Percentiles rank a stretch among this genome's conserved stretches.
phyloP scores from a whole-genome alignment of 1,140 invertebrate genomes.

The Zaprionus kolodkinae region DNA sequence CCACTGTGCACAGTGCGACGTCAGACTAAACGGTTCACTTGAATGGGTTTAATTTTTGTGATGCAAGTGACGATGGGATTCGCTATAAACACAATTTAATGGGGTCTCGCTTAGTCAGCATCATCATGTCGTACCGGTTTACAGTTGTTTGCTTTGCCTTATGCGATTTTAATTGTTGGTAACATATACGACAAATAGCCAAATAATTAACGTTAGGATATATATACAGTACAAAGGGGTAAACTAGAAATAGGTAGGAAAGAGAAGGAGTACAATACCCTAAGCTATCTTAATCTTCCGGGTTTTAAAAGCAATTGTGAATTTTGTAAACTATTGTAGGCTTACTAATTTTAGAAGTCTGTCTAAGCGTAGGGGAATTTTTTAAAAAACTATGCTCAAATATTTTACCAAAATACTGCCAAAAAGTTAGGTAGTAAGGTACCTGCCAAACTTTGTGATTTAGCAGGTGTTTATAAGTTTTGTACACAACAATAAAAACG shows the following conservation, averaged over 20 bases:
- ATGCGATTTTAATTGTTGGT: constrained; percentile 46
- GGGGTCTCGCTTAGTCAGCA: constrained; percentile 36
- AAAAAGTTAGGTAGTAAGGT: neutral
- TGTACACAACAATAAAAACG: constrained; percentile 39
- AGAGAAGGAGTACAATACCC: neutral
- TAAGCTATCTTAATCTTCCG: neutral
- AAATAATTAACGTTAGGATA: constrained; percentile 8
- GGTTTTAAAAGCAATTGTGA: too few species aligned
- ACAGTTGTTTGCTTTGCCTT: constrained; percentile 40
- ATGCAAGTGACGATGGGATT: constrained; percentile 33
- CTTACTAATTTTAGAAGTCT: too few species aligned
- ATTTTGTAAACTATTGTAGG: too few species aligned
- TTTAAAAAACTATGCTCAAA: neutral
- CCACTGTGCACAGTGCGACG: neutral
- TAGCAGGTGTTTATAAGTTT: constrained; percentile 37
- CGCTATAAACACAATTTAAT: constrained; percentile 41
- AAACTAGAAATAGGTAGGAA: neutral
- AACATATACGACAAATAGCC: constrained; percentile 21
- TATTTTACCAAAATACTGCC: neutral
- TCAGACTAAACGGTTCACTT: constrained; percentile 1
- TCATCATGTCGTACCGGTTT: constrained; percentile 41
- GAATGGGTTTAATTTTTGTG: neutral
- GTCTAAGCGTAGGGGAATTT: neutral
- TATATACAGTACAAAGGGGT: constrained; percentile 12
- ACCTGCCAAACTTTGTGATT: neutral